A percentile compares a stretch with the other conserved stretches of the same genome.
phyloP scores from a whole-genome alignment of 2,888 invertebrate species.

The Drosophila glabriapex region DNA sequence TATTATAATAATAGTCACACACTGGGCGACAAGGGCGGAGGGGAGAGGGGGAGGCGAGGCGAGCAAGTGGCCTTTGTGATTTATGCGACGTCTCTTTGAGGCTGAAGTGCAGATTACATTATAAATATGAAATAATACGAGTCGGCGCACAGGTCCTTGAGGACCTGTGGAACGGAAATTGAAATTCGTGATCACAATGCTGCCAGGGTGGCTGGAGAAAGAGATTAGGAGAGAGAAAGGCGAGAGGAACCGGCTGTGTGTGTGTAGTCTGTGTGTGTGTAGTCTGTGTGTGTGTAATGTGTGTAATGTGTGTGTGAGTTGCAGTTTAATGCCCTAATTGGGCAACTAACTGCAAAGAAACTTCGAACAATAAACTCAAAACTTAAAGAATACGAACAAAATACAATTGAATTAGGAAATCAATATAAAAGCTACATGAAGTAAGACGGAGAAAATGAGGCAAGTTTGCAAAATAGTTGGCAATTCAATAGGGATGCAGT shows the following conservation, averaged over 20 bases:
- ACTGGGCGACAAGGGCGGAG: not conserved
- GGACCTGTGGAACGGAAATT: conserved; percentile 75
- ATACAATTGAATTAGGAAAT: not conserved
- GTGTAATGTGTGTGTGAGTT: not conserved
- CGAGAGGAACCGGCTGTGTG: not conserved
- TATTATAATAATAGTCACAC: conserved; percentile 59
- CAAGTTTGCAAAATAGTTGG: not conserved
- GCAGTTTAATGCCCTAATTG: conserved; percentile 9
- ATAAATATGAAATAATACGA: conserved; percentile 78
- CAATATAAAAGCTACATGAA: not conserved
- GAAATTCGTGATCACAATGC: conserved; percentile 55
- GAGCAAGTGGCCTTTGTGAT: conserved; percentile 69
- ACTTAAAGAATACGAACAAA: not conserved
- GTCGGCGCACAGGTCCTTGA: conserved; percentile 67
- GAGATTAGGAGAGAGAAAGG: conserved; percentile 1
- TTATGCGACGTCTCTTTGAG: conserved; percentile 76
- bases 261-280: not conserved
- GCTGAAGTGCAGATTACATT: conserved; percentile 78
- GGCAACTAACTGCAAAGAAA: not conserved
- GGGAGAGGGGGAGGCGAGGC: not conserved
- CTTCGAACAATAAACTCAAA: not conserved
- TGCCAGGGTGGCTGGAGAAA: conserved; percentile 3
- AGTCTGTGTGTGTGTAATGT: not conserved
- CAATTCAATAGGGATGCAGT: not conserved
- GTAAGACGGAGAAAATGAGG: not conserved